A percentile compares a stretch with the other conserved stretches of the same genome.
Evolutionary conservation across 2,888 invertebrate species (phyloP).

Genomic region (Oxycera nigricornis): DNA sequence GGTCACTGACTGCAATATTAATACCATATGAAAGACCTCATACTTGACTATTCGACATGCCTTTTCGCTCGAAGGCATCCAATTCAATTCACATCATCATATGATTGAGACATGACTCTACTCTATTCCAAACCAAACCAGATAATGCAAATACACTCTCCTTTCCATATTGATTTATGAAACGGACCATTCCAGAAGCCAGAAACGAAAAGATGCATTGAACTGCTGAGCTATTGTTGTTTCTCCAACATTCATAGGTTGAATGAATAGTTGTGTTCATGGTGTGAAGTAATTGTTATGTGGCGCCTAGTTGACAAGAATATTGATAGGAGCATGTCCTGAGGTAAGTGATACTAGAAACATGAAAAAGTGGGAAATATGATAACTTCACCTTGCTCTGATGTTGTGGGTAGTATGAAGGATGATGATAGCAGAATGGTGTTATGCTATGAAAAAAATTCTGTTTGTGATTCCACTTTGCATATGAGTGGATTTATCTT

Average conservation of each 20-base stretch:
- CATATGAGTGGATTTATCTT: not conserved
- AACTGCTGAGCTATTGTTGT: not conserved
- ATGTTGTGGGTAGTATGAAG: not conserved
- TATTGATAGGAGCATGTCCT: slow-evolving; percentile 1
- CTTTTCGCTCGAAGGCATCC: not conserved
- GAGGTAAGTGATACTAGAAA: not conserved
- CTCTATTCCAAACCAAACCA: not conserved
- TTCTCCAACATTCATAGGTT: not conserved
- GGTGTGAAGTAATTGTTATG: not conserved
- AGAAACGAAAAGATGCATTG: not conserved
- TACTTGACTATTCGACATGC: not conserved
- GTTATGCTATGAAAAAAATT: not conserved
- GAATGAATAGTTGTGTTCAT: not conserved
- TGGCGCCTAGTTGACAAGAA: not conserved
- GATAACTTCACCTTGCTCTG: slow-evolving; percentile 17
- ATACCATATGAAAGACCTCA: too few relatives aligned
- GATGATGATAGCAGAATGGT: not conserved
- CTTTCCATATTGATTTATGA: too few relatives aligned
- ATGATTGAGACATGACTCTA: slow-evolving; percentile 1
- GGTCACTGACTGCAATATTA: too few relatives aligned
- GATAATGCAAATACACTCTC: not conserved
- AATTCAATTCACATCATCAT: not conserved
- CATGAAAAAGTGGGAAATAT: slow-evolving; percentile 10
- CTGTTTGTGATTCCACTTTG: not conserved
- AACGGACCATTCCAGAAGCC: not conserved